Evolutionary conservation across 1,140 invertebrate species (phyloP), one percentile per base, ranked within the genome.

Genomic region (Heliconius melpomene): DNA sequence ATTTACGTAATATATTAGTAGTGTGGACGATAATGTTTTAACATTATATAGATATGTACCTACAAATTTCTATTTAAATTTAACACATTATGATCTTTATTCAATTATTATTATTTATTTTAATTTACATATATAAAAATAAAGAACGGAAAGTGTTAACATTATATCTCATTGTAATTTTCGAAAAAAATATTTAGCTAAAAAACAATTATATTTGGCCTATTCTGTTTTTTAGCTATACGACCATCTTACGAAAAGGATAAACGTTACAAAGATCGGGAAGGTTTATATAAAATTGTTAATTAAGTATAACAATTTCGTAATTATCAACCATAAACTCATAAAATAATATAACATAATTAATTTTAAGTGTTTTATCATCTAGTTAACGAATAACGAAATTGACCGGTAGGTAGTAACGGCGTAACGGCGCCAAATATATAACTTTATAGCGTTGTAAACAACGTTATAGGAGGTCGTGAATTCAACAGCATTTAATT

Each of bases 401-500:
- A 66, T 66, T 66, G 60, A 66, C 60, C 73, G 66, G 32, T 29
- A 75, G 46, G 57, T 29, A 75, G 46, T 38, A 36, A 2, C 26
- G 54, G 50, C 38, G 74, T 75, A 75, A 60, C 32, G 80, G 82
- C 79, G 84, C 77, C 83, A 75, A 88, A 87, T 80, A 85, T 87
- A 88, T 87, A 77, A 84, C 83, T 88, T 89, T 88, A 89, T 86
- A 77, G 81, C 82, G 80, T 54, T 80, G 82, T 87, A 85, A 88
- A 88, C 86, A 85, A 75, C 40, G 74, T 75, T 84, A 40, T 71
- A 66, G 26, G 46, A 46, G 57, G 40, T 57, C 54, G 36, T 46
- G 60, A 70, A 60, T 75, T 38, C 32, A 60, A 32, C 57, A 20
- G 20, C 32, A 75, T 36, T 72, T 38, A 72, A 72, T 72, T 36